Evolutionary conservation across 2,113 vertebrate genomes (phyloP).

Genomic region (Anseranas semipalmata): DNA sequence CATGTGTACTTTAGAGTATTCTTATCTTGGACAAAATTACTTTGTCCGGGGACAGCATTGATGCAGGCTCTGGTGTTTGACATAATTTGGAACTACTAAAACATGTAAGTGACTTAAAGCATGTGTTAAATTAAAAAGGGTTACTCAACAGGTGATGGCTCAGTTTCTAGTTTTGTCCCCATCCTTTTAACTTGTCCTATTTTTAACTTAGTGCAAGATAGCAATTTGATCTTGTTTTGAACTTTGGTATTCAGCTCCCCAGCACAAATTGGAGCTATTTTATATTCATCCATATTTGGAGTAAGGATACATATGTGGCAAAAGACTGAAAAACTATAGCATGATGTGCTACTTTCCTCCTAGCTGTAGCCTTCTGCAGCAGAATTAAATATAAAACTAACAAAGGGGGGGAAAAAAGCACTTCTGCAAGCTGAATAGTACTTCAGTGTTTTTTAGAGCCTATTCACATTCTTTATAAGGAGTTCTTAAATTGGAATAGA

Average conservation of each 20-base stretch:
- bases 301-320: background rate
- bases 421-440: too few species aligned
- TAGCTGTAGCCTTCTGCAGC: background rate
- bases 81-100: background rate
- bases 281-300: background rate
- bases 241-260: conserved; percentile 7
- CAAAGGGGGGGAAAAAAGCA: background rate
- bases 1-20: background rate
- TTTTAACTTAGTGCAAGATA: conserved; percentile 5
- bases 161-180: conserved; percentile 22
- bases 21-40: background rate
- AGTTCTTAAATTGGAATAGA: background rate
- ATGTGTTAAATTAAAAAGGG: background rate
- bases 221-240: conserved; percentile 39
- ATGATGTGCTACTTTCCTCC: background rate
- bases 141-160: conserved; percentile 16
- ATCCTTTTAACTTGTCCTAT: conserved; percentile 26
- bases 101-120: background rate
- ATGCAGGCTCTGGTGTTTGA: background rate
- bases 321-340: background rate
- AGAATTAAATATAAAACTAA: background rate
- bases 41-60: background rate
- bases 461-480: background rate
- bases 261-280: background rate
- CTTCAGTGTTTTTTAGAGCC: background rate